These are phyloP conservation scores for Formica selysi DNA, from an alignment of 1,140 invertebrate genomes.

Conservation along the genomic window DNA sequence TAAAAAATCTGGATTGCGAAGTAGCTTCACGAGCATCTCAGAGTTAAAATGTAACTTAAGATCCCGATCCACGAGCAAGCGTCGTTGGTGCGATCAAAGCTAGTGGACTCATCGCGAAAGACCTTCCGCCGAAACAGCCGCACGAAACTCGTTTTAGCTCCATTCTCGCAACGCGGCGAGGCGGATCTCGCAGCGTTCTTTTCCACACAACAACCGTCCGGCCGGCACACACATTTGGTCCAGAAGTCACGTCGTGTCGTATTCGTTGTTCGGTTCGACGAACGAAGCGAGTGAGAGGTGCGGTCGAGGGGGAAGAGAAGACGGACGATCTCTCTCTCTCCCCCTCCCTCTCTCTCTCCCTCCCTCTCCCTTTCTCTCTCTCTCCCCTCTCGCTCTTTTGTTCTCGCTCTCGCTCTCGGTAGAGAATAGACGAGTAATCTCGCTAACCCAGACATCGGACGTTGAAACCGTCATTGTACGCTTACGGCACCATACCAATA, in stretches of 20 bases:
- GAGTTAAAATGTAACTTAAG: constrained; percentile 57
- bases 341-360: too few species aligned
- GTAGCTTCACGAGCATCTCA: constrained; percentile 9
- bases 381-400: too few species aligned
- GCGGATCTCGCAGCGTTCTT: constrained; percentile 60
- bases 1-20: constrained; percentile 22
- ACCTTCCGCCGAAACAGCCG: constrained; percentile 59
- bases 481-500: constrained; percentile 6
- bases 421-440: constrained; percentile 34
- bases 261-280: constrained; percentile 52
- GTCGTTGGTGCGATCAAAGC: constrained; percentile 27
- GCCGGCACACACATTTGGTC: constrained; percentile 56
- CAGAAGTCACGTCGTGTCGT: constrained; percentile 62
- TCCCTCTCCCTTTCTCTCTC: too few species aligned
- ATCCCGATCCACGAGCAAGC: constrained; percentile 30
- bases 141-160: constrained; percentile 64
- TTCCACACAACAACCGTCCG: constrained; percentile 50
- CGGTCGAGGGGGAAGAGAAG: constrained; percentile 3
- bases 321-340: not conserved
- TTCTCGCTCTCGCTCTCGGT: not conserved
- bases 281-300: constrained; percentile 8
- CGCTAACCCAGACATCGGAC: constrained; percentile 5
- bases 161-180: constrained; percentile 48
- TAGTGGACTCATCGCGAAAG: constrained; percentile 59
- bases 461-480: constrained; percentile 25